Base-by-base conservation (phyloP, 2,797 vertebrate species). In the Hylomyscus alleni region DNA sequence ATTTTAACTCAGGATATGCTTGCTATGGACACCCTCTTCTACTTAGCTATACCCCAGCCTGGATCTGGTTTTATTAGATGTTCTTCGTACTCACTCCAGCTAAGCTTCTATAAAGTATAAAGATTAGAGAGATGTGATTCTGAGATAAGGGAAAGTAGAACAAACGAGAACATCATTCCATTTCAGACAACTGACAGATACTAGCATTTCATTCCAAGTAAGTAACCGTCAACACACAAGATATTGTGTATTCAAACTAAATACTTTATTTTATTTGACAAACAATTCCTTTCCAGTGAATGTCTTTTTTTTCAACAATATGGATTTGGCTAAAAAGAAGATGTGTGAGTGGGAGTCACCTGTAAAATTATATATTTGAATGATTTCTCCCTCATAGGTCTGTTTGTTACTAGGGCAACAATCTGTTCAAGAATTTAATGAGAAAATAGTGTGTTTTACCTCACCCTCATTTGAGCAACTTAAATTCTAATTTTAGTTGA, bases 371-470 rank as follows among this genome's bases (percentile, higher is more conserved):
- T 83, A 72, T 72, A 94, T 12, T 83, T 95, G 90, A 93, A 90
- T 95, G 77, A 76, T 92, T 97, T 95, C 67, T 58, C 92, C 60
- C 31, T 86, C 37, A 50, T 90, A 75, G 37, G 56, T 84, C 92
- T 88, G 26, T 96, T 88, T 82, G 93, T 94, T 94, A 78, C 96
- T 90, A 97, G 96, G 94, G 87, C 89, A 60, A 97, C 95, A 95
- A 96, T 83, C 67, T 96, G 94, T 88, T 97, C 81, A 96, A 94
- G 60, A 6, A 94, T 93, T 96, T 95, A 94, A 94, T 85, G 76
- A 94, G 67, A 97, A 97, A 96, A 94, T 78, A 89, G 50, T 50
- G 56, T 73, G 14, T 47, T 37, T 94, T 90, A 56, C 47, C 83
- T 96, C 65, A 56, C n/a, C 4, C 54, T 94, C 72, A 89, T n/a